Conservation (phyloP, 2,113 vertebrate genomes). For the Protobothrops flavoviridis region DNA sequence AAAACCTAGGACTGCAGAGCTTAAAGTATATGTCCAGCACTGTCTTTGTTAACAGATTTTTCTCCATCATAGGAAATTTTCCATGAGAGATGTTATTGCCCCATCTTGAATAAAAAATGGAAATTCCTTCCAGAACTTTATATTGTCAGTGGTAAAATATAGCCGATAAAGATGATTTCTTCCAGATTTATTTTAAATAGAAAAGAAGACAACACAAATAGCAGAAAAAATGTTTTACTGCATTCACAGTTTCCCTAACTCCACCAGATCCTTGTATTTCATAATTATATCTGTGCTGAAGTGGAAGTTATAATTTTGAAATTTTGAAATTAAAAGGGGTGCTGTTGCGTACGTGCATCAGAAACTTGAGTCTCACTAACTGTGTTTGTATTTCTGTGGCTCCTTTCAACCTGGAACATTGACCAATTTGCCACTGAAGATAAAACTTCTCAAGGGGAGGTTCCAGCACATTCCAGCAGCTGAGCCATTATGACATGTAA, state of each 20-base stretch:
- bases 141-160: background rate
- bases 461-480: conserved; percentile 53
- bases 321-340: background rate
- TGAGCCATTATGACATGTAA: conserved; percentile 58
- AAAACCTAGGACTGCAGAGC: background rate
- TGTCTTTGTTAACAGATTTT: background rate
- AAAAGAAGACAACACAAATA: background rate
- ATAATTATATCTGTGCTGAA: background rate
- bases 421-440: conserved; percentile 55
- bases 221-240: background rate
- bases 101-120: background rate
- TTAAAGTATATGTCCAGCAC: background rate
- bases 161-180: background rate
- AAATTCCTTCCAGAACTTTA: background rate
- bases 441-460: conserved; percentile 57
- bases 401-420: conserved; percentile 38
- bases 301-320: background rate
- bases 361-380: conserved; percentile 30
- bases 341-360: background rate
- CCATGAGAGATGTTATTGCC: background rate
- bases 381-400: conserved; percentile 19
- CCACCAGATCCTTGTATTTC: background rate
- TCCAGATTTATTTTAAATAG: background rate
- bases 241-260: background rate
- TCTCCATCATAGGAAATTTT: background rate